Evolutionary conservation across 1,140 invertebrate species (phyloP), one percentile per base, ranked within the genome.

Genomic region (Drosophila asahinai): DNA sequence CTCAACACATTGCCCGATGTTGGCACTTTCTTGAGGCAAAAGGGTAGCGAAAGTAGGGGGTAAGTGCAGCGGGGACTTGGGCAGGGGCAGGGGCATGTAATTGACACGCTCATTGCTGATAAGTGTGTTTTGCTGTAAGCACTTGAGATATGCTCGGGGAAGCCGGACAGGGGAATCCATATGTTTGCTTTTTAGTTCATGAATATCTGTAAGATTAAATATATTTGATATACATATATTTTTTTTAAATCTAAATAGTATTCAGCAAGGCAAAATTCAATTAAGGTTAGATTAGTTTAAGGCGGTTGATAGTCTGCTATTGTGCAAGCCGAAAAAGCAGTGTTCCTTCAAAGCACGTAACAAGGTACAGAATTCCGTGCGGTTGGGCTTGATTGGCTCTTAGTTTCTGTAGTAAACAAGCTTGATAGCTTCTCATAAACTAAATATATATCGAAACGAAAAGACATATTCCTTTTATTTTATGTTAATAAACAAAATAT

Each of bases 41-140:
- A 43, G 36, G 33, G 33, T 57, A 33, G 22, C 12, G 2, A 22
- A 27, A 59, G 51, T 9, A 58, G 27, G 55, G 62, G 62, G 15
- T 61, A 58, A 64, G 54, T 55, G 27, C 27, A 30, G 51, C 48
- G 9, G 22, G 45, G 19, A 9, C 36, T 30, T 12, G 14, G n/a
- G 15, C n/a, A 51, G 43, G 27, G 38, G 19, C 27, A 30, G 33
- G 30, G 36, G 61, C 33, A 49, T 66, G 87, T 86, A 91, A 87
- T 87, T 81, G 87, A 91, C 83, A 77, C 80, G 55, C 80, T 91
- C 74, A 86, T 86, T 74, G 66, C 73, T 87, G 77, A 83, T 91
- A 91, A 91, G 87, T 91, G 77, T 81, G 71, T 90, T 90, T 86
- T 62, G 86, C 77, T 90, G 86, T 90, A 86, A 84, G 52, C 83